Evolutionary conservation across 2,888 invertebrate genomes (phyloP), one percentile per base, ranked within the genome.

Genomic region (Boloria selene): DNA sequence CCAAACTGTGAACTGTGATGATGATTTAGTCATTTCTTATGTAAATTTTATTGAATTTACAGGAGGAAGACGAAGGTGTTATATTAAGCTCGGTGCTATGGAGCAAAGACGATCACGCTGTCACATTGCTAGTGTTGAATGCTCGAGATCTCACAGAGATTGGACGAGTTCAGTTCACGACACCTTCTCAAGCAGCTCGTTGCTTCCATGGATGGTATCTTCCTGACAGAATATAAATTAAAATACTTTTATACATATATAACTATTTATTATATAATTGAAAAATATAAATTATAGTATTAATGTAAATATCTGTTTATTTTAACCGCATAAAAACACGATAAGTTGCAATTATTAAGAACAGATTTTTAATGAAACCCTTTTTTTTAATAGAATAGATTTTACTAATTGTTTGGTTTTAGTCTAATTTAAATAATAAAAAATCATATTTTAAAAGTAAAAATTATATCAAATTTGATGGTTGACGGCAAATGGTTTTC

Each of bases 61-160:
- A 93, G 92, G 83, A 79, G 55, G 96, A 96, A 85, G 96, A 96
- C 78, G 95, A 96, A 77, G 96, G 96, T 0, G 91, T 96, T 13
- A 78, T 96, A 6, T 74, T 96, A 50, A 93, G 95, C 18, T 93
- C 95, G 0, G 85, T 96, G 74, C 88, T 96, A 0, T 95, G 95
- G 93, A 94, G 94, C 3, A 87, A 93, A 62, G 87, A 93, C 60
- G 89, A 92, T 13, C 90, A 93, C 42, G 93, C 94, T 65, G 94
- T 94, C 14, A 95, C 95, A 5, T 84, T 97, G n/a, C 78, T 97
- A 52, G 92, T 97, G 64, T 84, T 97, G 52, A 94, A 97, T 82
- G 96, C 96, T 13, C 92, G 88, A 73, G 94, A 93, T 5, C 94
- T 96, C 84, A 89, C 83, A 54, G 96, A 97, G 87, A 79, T 96